These are phyloP conservation scores for Melanitta fusca DNA, from an alignment of 2,797 vertebrate genomes.

Conservation along the genomic window DNA sequence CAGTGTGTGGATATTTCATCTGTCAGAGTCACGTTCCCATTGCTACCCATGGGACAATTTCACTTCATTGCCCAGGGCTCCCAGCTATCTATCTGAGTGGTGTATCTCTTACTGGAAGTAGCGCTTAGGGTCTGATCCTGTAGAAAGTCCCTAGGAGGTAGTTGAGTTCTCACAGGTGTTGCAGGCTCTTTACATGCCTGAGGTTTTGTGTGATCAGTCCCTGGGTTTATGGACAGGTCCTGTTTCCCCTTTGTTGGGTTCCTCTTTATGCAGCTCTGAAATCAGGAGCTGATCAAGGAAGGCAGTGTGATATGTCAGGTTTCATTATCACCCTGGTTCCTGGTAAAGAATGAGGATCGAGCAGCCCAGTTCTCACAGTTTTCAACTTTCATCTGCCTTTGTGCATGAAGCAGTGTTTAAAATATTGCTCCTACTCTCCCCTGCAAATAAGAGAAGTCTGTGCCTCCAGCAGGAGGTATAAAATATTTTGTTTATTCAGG, in stretches of 20 bases:
- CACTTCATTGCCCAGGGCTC: neutral
- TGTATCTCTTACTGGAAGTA: neutral
- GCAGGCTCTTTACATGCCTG: neutral
- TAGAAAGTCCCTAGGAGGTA: neutral
- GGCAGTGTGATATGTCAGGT: neutral
- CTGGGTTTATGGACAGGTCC: neutral
- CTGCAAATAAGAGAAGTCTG: constrained; percentile 27
- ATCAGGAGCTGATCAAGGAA: constrained; percentile 14
- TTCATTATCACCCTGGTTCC: neutral
- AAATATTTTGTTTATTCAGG: constrained; percentile 45
- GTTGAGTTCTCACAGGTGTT: neutral
- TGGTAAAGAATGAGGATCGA: neutral
- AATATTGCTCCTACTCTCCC: neutral
- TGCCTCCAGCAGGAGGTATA: neutral
- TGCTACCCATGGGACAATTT: neutral
- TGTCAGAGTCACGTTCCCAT: neutral
- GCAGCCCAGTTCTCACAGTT: constrained; percentile 34
- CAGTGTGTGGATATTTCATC: neutral
- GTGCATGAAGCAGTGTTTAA: constrained; percentile 1
- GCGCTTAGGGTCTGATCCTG: neutral
- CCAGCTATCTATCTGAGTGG: neutral
- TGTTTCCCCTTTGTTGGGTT: neutral
- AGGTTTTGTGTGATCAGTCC: neutral
- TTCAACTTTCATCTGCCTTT: neutral
- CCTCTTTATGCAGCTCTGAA: neutral